Base-by-base conservation (phyloP, 2,888 invertebrate species). In the Fabriciana adippe region DNA sequence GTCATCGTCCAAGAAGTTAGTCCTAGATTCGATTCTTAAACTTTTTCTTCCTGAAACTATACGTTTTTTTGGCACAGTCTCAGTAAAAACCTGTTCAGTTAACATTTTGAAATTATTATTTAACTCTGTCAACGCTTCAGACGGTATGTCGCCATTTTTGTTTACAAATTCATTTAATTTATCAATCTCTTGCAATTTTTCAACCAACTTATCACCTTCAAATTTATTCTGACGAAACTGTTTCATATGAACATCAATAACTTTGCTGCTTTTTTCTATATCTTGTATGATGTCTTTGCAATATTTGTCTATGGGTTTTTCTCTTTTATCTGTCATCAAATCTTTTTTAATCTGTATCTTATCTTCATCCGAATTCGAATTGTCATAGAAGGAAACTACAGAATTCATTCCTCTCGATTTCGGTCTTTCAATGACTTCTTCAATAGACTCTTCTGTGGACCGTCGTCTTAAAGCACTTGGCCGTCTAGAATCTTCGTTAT, bases 231-330 rank as follows among this genome's bases (percentile, higher is more conserved):
- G 81, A 71, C 87, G 89, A 62, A 93, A 91, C 59, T 90, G 88
- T 70, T 90, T 89, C 74, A 93, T 87, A 68, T 94, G 94, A 67
- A 81, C 88, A 64, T 94, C 93, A 47, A 94, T 93, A 1, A 90
- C 84, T 82, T 88, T 87, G 69, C 77, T 87, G 59, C 89, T 92
- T 67, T 87, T 90, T 67, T 92, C 90, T 68, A 92, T 89, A 66
- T 91, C 90, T 62, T 88, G 85, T 1, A 92, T 88, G 1, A 93
- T 89, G 31, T 90, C 89, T 76, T 88, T 90, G 73, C 92, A 91
- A 72, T 89, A 92, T 69, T 86, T 89, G 0, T 92, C 91, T 48
- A 91, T 77, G 1, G 88, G 87, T 72, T 88, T 90, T 0, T 79
- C 83, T 2, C 80, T 88, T 57, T 79, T 81, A 64, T 91, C 88